Evolutionary conservation across 2,888 invertebrate genomes (phyloP).

Genomic region (Diplolepis rosae): DNA sequence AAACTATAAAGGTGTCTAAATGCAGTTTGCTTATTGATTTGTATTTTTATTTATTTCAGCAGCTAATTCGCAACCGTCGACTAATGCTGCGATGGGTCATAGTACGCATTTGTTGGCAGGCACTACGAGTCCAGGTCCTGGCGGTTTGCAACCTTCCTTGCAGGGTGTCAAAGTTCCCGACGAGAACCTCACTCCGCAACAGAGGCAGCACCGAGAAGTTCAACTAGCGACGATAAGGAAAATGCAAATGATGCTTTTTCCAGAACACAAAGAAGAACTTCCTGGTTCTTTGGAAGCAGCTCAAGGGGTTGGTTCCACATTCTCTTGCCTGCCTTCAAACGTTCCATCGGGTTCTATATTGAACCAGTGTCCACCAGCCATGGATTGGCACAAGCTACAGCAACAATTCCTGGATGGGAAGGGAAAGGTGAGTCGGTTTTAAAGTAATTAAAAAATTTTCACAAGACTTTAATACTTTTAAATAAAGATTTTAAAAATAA

Average conservation of each 20-base stretch:
- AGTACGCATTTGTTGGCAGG: constrained; percentile 71
- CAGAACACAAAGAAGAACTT: constrained; percentile 78
- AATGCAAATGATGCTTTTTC: constrained; percentile 94
- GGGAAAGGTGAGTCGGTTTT: constrained; percentile 77
- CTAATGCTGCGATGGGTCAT: constrained; percentile 69
- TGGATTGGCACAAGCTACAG: constrained; percentile 94
- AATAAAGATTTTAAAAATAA: constrained; percentile 32
- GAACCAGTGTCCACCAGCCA: constrained; percentile 73
- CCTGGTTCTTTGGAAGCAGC: constrained; percentile 67
- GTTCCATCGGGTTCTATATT: constrained; percentile 64
- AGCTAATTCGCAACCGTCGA: constrained; percentile 43
- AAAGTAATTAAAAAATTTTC: no score
- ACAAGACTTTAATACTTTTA: no score
- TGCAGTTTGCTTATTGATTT: no score
- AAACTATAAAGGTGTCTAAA: no score
- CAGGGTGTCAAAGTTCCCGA: constrained; percentile 93
- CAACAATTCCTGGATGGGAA: constrained; percentile 88
- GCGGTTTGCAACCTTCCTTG: constrained; percentile 78
- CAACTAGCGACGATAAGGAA: constrained; percentile 92
- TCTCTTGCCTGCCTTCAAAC: constrained; percentile 63
- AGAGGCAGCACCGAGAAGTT: constrained; percentile 94
- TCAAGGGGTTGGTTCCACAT: constrained; percentile 63
- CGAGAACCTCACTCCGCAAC: constrained; percentile 97
- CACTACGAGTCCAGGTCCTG: constrained; percentile 76
- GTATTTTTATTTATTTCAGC: not conserved